Base-by-base conservation (phyloP, 2,888 invertebrate genomes). In the Stratiomys singularior region DNA sequence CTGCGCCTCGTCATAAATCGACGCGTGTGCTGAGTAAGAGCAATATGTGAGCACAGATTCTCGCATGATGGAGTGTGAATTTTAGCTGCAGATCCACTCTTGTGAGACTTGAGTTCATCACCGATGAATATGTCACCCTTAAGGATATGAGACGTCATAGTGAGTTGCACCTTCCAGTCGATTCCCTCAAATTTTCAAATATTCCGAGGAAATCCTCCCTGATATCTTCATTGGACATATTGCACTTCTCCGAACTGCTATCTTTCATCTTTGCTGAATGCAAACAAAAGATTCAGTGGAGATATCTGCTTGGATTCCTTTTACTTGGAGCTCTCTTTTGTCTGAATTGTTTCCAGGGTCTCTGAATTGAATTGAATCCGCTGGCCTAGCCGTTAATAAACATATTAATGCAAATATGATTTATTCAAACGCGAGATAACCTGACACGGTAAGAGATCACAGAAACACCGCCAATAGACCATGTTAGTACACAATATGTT, bases 21-120 rank as follows among this genome's bases (percentile, higher is more conserved):
- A 72, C 77, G 78, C 78, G 76, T 74, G 71, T 63, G 46, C 66
- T 74, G 76, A 72, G 63, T 44, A 37, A 56, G 37, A 72, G 30
- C 63, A 58, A 60, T 77, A 78, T 78, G 79, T 78, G 79, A 47
- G 76, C 60, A 77, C 79, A 79, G 74, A 78, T 79, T 77, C 76
- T 66, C 23, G 23, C 18, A n/a, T 28, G 52, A 52, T 52, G 52
- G 44, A 67, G 63, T 74, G 76, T 79, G 63, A 78, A 77, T 58
- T 78, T 56, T 4, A 18, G 52, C 37, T 37, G 37, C 37, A 37
- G 37, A 5, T 37, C 5, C 37, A 37, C 9, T 37, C 9, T 5
- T 5, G 9, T 37, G 37, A n/a, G n/a, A n/a, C n/a, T n/a, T n/a
- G 5, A 37, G 37, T 9, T 5, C 37, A 37, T n/a, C 37, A 37